Base-by-base conservation (phyloP, 2,797 vertebrate species). In the Helicolenus hilgendorfi region DNA sequence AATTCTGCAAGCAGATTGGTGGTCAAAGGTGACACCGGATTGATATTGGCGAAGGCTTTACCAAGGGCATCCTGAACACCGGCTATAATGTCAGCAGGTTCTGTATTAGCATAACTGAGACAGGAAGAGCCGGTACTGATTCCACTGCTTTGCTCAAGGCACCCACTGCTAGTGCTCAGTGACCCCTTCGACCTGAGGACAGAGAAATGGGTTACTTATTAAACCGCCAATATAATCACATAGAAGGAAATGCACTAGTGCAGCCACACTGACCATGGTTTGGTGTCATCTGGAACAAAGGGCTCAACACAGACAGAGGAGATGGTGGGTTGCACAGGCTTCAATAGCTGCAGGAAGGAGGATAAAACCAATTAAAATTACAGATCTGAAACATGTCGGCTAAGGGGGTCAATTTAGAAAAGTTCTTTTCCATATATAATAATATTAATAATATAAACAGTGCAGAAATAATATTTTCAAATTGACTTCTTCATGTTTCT, bases 191-290 rank as follows among this genome's bases (percentile, higher is more conserved):
- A 77, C 91, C 96, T 96, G 82, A 85, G 79, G 0, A 80, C 22
- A 81, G 41, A 94, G 9, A 72, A 71, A 73, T 0, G 0, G 7
- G 3, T 83, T 76, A 38, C 10, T 74, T 5, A 79, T 49, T 7
- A 79, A 60, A 64, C 18, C 11, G 10, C 0, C 0, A 29, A 45
- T 26, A 5, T 1, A 24, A 45, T 15, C 14, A 27, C 55, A 74
- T 0, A 31, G n/a, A 33, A 38, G 7, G 8, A 53, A 56, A 58
- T 62, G 13, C 26, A 26, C 11, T 4, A 18, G 10, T 38, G 36
- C 31, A 75, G 72, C 31, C n/a, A 55, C n/a, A 86, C 91, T 73
- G 5, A 96, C 95, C 82, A 86, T 18, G 11, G 26, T 72, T 94
- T 82, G 31, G 1, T 49, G 20, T 88, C 79, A 26, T 83, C 77